Evolutionary conservation across 2,113 vertebrate genomes (phyloP).

Genomic region (Mormyrus iriodes): DNA sequence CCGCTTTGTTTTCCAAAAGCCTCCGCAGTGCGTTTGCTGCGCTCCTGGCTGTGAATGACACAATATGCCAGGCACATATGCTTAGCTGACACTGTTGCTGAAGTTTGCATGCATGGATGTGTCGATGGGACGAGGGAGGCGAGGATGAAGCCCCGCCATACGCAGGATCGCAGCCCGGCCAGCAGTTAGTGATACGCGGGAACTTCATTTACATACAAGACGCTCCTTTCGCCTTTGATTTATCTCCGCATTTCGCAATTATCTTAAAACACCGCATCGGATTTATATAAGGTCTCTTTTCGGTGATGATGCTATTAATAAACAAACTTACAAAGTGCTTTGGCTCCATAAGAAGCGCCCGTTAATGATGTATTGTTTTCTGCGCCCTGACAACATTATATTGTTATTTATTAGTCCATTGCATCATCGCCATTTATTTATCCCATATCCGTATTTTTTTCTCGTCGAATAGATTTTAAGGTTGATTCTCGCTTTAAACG

Average conservation of each 20-base stretch:
- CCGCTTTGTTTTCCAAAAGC: background rate
- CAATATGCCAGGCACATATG: background rate
- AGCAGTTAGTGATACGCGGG: background rate
- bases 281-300: conserved; percentile 31
- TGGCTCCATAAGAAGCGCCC: conserved; percentile 31
- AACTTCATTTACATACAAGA: conserved; percentile 25
- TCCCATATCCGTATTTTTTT: conserved; percentile 28
- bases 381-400: conserved; percentile 24
- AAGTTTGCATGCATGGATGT: background rate
- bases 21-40: background rate
- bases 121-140: background rate
- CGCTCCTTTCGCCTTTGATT: conserved; percentile 21
- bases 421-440: conserved; percentile 37
- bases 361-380: conserved; percentile 45
- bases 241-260: conserved; percentile 26
- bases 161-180: background rate
- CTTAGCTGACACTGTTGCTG: background rate
- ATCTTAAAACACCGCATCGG: conserved; percentile 28
- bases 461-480: conserved; percentile 28
- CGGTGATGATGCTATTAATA: conserved; percentile 29
- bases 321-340: conserved; percentile 28
- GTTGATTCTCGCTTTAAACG: conserved; percentile 18
- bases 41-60: background rate
- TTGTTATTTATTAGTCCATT: conserved; percentile 40
- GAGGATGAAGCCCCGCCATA: background rate